Evolutionary conservation across 2,797 vertebrate species (phyloP).

Genomic region (Poeciliopsis presidionis): DNA sequence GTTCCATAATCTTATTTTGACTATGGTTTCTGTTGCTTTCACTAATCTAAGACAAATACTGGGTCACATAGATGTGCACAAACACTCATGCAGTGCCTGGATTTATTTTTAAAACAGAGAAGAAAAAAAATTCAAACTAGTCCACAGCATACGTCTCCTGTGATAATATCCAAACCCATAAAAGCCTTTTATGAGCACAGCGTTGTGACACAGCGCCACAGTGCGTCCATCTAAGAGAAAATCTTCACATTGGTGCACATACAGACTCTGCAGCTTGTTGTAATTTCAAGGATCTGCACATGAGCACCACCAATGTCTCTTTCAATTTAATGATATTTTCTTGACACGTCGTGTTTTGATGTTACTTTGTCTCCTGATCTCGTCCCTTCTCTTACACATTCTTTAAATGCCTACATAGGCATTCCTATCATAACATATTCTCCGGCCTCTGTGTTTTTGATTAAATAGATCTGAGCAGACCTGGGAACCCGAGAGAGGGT

Average conservation of each 20-base stretch:
- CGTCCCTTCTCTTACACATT: constrained; percentile 54
- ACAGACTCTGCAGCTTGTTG: constrained; percentile 1
- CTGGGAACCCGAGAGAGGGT: constrained; percentile 27
- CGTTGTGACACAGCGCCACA: constrained; percentile 50
- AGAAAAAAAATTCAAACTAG: constrained; percentile 41
- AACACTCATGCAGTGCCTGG: constrained; percentile 30
- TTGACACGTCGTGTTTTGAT: not conserved
- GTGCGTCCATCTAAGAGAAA: constrained; percentile 36
- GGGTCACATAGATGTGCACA: constrained; percentile 37
- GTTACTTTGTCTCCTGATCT: constrained; percentile 15
- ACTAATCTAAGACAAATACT: constrained; percentile 33
- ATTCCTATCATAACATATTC: not conserved
- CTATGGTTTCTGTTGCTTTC: constrained; percentile 8
- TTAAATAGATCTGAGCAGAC: constrained; percentile 31
- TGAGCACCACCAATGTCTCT: not conserved
- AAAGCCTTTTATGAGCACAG: constrained; percentile 35
- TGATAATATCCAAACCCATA: constrained; percentile 50
- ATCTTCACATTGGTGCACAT: constrained; percentile 20
- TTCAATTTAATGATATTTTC: not conserved
- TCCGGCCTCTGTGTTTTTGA: constrained; percentile 26
- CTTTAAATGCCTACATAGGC: constrained; percentile 53
- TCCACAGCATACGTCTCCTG: constrained; percentile 45
- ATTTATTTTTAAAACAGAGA: constrained; percentile 60
- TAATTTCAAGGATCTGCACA: constrained; percentile 17
- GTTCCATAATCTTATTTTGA: not conserved